Conservation (phyloP, 2,113 vertebrate species). For the Eptesicus fuscus region DNA sequence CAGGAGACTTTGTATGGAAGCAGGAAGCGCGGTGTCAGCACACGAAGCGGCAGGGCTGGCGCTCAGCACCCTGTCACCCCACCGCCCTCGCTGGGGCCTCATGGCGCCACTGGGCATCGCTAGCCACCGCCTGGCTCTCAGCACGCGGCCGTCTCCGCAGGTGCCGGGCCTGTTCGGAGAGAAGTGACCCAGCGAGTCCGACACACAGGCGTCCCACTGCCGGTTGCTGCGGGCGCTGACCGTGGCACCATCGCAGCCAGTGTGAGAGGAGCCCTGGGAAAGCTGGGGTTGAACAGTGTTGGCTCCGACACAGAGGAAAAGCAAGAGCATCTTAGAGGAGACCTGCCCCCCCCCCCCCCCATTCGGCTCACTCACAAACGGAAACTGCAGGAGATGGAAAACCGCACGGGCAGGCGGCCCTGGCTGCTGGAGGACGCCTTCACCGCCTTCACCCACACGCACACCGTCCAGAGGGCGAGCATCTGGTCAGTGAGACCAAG, state of each 20-base stretch:
- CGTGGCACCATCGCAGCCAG: background rate
- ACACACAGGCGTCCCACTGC: background rate
- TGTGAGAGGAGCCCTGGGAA: background rate
- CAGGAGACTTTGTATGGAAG: background rate
- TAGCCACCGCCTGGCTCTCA: background rate
- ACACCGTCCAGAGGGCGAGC: background rate
- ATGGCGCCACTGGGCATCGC: background rate
- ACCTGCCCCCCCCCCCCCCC: background rate
- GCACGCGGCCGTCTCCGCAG: background rate
- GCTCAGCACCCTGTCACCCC: background rate
- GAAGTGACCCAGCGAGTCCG: background rate
- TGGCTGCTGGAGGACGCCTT: background rate
- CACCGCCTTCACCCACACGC: background rate
- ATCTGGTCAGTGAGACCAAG: background rate
- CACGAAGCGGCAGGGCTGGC: background rate
- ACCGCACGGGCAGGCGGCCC: background rate
- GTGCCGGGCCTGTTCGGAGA: background rate
- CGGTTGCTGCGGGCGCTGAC: background rate
- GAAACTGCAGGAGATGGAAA: background rate
- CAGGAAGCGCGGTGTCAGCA: background rate
- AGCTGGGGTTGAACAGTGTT: background rate
- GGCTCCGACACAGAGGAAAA: background rate
- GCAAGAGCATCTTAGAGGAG: background rate
- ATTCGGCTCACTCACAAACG: background rate
- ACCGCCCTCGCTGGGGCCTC: background rate